Evolutionary conservation across 2,888 invertebrate species (phyloP), one percentile per base, ranked within the genome.

Genomic region (Vannuccia rotundouncinata): DNA sequence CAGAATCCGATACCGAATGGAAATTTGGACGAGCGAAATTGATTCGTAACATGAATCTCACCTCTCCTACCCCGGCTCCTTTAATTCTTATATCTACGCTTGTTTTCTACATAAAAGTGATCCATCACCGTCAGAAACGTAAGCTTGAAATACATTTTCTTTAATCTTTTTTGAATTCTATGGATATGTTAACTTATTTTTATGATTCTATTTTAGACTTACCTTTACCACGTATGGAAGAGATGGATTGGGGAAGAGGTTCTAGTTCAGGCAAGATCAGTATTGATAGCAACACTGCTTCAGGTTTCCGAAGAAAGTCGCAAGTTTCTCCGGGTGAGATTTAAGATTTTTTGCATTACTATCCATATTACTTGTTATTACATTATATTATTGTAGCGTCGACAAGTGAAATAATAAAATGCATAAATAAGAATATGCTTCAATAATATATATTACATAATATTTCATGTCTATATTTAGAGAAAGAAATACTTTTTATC

Each of bases 1-100:
- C 97, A 59, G 97, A 98, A 92, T 98, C 98, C 74, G 99, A 99
- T 89, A 97, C 95, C 85, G 99, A 99, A 89, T 99, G 99, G 99
- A 99, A 99, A 90, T 99, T 96, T 88, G 98, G 99, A 30, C 89
- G 99, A 85, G 98, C 98, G 79, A 99, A 99, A 89, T 91, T 99
- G 86, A 96, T 99, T 87, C 91, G 98, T 83, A 96, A 96, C 87
- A 99, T 99, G 97, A 98, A 97, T 90, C 92, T 91, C 85, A 96
- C 97, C 2, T 95, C 94, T 80, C 95, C 97, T 0, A 97, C 99
- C 0, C 98, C 99, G 0, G 94, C 98, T 17, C 99, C 99, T 0
- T 92, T 99, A 83, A 99, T 99, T 89, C 91, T 99, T 83, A 92
- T 99, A 85, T 97, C 96, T 74, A 95, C 89, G 82, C 84, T 89